Conservation (phyloP, 2,888 invertebrate species). For the Cataglyphis altisquamis region DNA sequence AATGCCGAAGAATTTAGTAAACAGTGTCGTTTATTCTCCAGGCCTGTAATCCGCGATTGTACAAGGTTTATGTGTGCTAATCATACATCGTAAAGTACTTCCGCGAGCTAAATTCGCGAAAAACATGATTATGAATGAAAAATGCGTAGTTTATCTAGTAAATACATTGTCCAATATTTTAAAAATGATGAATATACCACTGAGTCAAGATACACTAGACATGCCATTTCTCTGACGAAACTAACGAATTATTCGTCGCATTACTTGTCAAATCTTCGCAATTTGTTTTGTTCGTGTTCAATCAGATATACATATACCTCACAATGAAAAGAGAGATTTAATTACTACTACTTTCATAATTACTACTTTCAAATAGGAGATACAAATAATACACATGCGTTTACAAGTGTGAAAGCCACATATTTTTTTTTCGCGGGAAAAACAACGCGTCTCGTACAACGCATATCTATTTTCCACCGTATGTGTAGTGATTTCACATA, state of each 20-base stretch:
- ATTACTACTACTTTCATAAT: background rate
- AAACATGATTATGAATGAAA: slow-evolving; percentile 52
- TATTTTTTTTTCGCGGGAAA: background rate
- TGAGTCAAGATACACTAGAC: background rate
- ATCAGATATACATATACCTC: background rate
- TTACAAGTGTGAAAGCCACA: background rate
- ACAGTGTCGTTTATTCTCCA: slow-evolving; percentile 74
- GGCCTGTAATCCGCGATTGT: slow-evolving; percentile 70
- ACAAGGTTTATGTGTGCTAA: slow-evolving; percentile 63
- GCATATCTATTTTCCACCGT: slow-evolving; percentile 2
- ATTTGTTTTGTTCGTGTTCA: background rate
- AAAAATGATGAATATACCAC: background rate
- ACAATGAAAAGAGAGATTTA: background rate
- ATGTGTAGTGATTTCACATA: slow-evolving; percentile 7
- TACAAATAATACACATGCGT: background rate
- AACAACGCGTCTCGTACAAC: background rate
- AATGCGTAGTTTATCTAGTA: background rate
- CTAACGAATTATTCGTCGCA: background rate
- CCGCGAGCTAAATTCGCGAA: slow-evolving; percentile 57
- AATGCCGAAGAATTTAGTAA: slow-evolving; percentile 74
- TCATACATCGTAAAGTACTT: slow-evolving; percentile 66
- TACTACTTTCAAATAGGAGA: background rate
- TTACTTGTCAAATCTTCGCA: background rate
- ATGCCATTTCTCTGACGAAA: background rate
- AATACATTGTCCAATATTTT: background rate